phyloP scores from a whole-genome alignment of 2,113 vertebrate genomes.

The Neofelis nebulosa region DNA sequence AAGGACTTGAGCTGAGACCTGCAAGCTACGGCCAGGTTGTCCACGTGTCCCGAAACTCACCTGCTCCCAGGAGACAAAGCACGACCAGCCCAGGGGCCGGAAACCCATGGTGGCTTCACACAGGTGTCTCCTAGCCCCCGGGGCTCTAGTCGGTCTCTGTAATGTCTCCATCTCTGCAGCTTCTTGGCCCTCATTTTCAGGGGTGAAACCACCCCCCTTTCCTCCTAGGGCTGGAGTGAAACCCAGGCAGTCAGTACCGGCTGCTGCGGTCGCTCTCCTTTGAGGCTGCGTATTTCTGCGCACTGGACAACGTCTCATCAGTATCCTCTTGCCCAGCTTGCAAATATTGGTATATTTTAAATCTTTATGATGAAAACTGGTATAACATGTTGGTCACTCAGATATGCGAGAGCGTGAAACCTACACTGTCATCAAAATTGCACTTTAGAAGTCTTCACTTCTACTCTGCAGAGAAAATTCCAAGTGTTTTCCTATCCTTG shows the following conservation, averaged over 20 bases:
- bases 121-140: neutral
- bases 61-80: slow-evolving; percentile 70
- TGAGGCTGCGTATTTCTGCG: neutral
- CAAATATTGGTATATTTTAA: neutral
- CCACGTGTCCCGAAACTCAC: slow-evolving; percentile 42
- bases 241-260: rapidly evolving
- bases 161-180: neutral
- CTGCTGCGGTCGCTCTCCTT: rapidly evolving
- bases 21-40: rapidly evolving
- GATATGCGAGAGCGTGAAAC: slow-evolving; percentile 3
- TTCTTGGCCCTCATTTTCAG: neutral
- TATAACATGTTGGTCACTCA: neutral
- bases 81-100: slow-evolving; percentile 49
- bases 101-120: neutral
- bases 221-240: neutral
- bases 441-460: neutral
- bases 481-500: neutral
- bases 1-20: neutral
- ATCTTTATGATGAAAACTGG: neutral
- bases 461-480: neutral
- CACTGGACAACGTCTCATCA: neutral
- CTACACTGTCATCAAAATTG: neutral
- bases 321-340: neutral
- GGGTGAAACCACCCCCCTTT: neutral
- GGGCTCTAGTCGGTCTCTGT: neutral